phyloP scores from a whole-genome alignment of 53 echinoderm and acorn worm genomes.

The Glandiceps talaboti region DNA sequence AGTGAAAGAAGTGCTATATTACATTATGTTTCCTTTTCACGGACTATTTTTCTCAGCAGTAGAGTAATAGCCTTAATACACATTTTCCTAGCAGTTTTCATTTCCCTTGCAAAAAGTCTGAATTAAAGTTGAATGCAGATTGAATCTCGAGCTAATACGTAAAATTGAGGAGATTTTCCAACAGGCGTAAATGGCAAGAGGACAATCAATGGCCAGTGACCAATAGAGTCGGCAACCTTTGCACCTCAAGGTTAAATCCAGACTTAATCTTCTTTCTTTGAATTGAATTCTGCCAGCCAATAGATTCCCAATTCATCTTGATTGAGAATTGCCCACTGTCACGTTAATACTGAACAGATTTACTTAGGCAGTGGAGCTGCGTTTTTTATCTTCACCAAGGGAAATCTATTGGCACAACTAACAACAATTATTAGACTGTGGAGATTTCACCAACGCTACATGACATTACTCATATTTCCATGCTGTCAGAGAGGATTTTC shows the following conservation, averaged over 20 bases:
- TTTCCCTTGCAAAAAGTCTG: not conserved
- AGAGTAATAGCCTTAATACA: not conserved
- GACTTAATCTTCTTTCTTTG: not conserved
- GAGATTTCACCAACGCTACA: not conserved
- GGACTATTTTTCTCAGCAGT: not conserved
- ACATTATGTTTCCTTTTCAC: not conserved
- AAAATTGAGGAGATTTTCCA: too few relatives aligned
- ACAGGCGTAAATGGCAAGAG: too few relatives aligned
- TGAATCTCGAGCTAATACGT: too few relatives aligned
- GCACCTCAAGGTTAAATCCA: not conserved
- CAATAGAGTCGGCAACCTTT: not conserved
- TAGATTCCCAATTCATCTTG: not conserved
- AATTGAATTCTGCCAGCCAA: not conserved
- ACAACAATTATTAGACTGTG: not conserved
- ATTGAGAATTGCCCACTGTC: not conserved
- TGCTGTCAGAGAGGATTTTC: not conserved
- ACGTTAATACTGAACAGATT: not conserved
- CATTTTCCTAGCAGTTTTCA: not conserved
- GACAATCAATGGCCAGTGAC: not conserved
- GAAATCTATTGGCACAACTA: not conserved
- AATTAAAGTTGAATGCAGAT: not conserved
- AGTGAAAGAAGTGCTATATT: not conserved
- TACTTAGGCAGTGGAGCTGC: too few relatives aligned
- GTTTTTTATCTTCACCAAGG: not conserved
- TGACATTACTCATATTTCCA: too few relatives aligned